Evolutionary conservation across 2,113 vertebrate genomes (phyloP), one percentile per base, ranked within the genome.

Genomic region (Bostrychus sinensis): DNA sequence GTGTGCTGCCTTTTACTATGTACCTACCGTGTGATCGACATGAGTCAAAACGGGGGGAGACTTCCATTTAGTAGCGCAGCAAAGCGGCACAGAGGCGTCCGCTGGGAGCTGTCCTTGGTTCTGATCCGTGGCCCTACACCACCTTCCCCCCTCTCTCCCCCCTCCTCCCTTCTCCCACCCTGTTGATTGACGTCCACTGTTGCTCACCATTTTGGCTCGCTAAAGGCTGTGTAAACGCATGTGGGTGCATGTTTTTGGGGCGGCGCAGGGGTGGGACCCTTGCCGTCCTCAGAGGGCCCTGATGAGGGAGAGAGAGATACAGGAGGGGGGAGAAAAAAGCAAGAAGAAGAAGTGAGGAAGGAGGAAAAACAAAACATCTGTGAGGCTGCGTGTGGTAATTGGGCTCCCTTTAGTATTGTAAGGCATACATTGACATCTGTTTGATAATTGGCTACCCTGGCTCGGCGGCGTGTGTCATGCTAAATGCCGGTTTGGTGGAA

Each of bases 361-460:
- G 37, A 58, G 55, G 72, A 73, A 70, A 84, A 86, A 85, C 81
- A 84, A 89, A 91, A 91, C 90, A 92, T 89, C 88, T 92, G 90
- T 88, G 80, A 82, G 82, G 80, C 91, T 88, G 88, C 89, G 89
- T 87, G 80, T 83, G 80, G 81, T 91, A 91, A 90, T 92, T 91
- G 89, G 88, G 74, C 85, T 91, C 90, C 89, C 89, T 70, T 89
- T 72, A 85, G 89, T 90, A 89, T 90, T 89, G 91, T 90, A 90
- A 89, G 71, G 72, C 86, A 90, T 87, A 89, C 88, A 92, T 91
- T 89, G 89, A 90, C 91, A 91, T 91, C 89, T 91, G 89, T 90
- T 91, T 90, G 90, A 89, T 92, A 91, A 91, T 91, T 91, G 88
- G 89, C 86, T 88, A 84, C 83, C 82, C 82, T 58, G 69, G 86